Conservation (phyloP, 2,888 invertebrate species). For the Ophion ventricosus region DNA sequence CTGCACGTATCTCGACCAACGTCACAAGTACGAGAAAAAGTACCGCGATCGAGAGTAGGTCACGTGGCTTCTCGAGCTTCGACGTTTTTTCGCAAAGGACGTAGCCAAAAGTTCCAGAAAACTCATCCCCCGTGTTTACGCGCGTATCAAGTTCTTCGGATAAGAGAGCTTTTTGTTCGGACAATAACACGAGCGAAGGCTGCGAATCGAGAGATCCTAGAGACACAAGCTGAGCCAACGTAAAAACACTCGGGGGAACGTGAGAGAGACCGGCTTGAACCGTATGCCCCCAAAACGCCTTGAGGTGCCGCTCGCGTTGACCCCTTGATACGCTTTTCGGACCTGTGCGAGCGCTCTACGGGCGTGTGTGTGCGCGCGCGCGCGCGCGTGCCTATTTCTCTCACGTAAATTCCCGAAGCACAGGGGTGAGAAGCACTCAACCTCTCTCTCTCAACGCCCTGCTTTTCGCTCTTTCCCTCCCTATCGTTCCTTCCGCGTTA, state of each 20-base stretch:
- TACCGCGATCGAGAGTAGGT: background rate
- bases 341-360: slow-evolving; percentile 20
- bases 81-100: background rate
- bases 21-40: background rate
- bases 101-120: background rate
- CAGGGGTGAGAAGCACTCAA: slow-evolving; percentile 47
- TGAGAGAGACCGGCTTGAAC: slow-evolving; percentile 33
- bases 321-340: slow-evolving; percentile 54
- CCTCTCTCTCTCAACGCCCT: slow-evolving; percentile 58
- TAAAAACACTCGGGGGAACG: slow-evolving; percentile 52
- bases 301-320: slow-evolving; percentile 44
- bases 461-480: slow-evolving; percentile 46
- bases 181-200: slow-evolving; percentile 27
- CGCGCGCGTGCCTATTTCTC: slow-evolving; percentile 31
- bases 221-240: slow-evolving; percentile 58
- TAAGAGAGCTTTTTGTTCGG: slow-evolving; percentile 17
- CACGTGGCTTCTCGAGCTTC: background rate
- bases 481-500: slow-evolving; percentile 28
- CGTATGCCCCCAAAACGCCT: slow-evolving; percentile 13
- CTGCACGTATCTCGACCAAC: background rate
- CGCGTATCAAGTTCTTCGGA: background rate
- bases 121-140: background rate
- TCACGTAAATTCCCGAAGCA: slow-evolving; percentile 49
- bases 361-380: slow-evolving; percentile 5
- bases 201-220: slow-evolving; percentile 1